Evolutionary conservation across 2,888 invertebrate species (phyloP).

Genomic region (Chalcis sispes): DNA sequence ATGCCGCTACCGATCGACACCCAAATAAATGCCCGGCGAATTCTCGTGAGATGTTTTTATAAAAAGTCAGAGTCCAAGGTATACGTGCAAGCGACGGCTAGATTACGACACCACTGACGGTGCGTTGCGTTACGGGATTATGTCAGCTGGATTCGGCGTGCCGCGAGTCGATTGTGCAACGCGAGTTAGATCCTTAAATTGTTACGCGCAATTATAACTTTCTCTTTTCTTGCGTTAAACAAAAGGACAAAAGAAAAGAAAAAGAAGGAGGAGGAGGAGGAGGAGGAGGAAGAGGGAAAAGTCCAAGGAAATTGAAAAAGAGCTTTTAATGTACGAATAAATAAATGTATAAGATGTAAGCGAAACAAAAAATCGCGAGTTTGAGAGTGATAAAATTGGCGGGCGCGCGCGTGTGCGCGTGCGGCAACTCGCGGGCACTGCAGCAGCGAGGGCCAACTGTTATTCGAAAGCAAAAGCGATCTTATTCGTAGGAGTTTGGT

Average conservation of each 20-base stretch:
- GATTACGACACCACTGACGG: not conserved
- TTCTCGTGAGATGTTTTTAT: too few species aligned
- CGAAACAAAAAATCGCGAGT: not conserved
- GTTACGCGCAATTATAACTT: conserved; percentile 14
- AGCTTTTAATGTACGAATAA: not conserved
- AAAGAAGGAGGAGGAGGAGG: too few species aligned
- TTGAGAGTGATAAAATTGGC: not conserved
- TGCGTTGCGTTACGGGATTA: conserved; percentile 33
- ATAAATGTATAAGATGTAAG: not conserved
- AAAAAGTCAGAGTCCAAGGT: too few species aligned
- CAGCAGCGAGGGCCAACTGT: conserved; percentile 29
- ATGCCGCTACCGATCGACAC: too few species aligned
- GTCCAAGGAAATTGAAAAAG: not conserved
- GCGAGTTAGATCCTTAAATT: not conserved
- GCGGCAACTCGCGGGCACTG: conserved; percentile 1
- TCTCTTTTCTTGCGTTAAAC: not conserved
- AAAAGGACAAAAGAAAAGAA: too few species aligned
- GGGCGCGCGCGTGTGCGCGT: conserved; percentile 1
- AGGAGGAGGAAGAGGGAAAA: too few species aligned
- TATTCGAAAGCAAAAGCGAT: conserved; percentile 73
- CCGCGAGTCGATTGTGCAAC: conserved; percentile 27
- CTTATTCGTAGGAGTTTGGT: conserved; percentile 66
- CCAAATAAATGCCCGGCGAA: too few species aligned
- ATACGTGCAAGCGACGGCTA: not conserved
- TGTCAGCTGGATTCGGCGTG: conserved; percentile 26